Conservation (phyloP, 2,888 invertebrate genomes). For the Homarus gammarus region DNA sequence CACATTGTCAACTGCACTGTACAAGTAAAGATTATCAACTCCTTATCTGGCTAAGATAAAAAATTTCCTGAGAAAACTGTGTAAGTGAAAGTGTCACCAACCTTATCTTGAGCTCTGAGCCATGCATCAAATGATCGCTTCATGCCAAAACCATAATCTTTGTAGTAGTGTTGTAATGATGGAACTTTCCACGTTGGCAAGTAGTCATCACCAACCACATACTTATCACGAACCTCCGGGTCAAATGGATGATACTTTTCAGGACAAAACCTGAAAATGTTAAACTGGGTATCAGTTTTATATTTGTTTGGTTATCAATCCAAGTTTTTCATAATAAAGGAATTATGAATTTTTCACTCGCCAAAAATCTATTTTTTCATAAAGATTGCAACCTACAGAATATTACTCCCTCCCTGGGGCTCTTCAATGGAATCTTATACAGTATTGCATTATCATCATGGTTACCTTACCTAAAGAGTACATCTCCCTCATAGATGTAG, state of each 20-base stretch:
- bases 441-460: background rate
- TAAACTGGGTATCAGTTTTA: slow-evolving; percentile 1
- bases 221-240: slow-evolving; percentile 88
- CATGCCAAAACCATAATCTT: slow-evolving; percentile 88
- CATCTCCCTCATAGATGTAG: slow-evolving; percentile 93
- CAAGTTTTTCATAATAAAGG: background rate
- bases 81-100: slow-evolving; percentile 16
- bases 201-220: slow-evolving; percentile 96
- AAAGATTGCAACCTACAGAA: background rate
- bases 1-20: no score
- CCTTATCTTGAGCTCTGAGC: slow-evolving; percentile 78
- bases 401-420: no score
- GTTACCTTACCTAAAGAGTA: slow-evolving; percentile 87
- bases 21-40: no score
- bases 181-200: slow-evolving; percentile 96
- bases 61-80: no score
- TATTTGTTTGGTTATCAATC: background rate
- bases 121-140: slow-evolving; percentile 91
- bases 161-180: slow-evolving; percentile 86
- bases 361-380: background rate
- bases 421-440: no score
- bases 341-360: background rate
- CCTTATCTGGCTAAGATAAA: no score
- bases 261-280: slow-evolving; percentile 87
- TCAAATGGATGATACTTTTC: slow-evolving; percentile 95